Evolutionary conservation across 1,140 invertebrate species (phyloP).

Genomic region (Diabrotica undecimpunctata): DNA sequence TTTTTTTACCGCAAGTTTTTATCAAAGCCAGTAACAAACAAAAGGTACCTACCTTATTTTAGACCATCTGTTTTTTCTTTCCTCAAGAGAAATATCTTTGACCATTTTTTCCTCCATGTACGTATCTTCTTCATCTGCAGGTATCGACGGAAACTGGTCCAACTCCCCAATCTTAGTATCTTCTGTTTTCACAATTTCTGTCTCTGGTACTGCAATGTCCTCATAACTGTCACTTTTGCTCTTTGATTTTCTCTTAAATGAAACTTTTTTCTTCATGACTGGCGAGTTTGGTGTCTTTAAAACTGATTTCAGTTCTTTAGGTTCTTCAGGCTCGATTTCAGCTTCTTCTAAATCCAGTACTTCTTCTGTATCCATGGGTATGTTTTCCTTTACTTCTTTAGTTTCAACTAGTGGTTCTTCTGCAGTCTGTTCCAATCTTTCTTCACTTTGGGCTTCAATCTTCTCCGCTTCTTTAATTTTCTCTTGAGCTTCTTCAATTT

Average conservation of each 20-base stretch:
- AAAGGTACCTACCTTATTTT: constrained; percentile 38
- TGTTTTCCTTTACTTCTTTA: not conserved
- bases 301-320: constrained; percentile 23
- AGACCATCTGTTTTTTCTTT: constrained; percentile 44
- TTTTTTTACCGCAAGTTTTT: not conserved
- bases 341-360: constrained; percentile 20
- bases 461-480: constrained; percentile 17
- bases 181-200: not conserved
- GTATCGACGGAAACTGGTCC: constrained; percentile 31
- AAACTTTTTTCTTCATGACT: constrained; percentile 48
- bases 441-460: constrained; percentile 15
- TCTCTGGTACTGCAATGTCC: constrained; percentile 48
- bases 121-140: constrained; percentile 35
- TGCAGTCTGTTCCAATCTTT: constrained; percentile 40
- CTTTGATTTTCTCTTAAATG: constrained; percentile 43
- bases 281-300: constrained; percentile 41
- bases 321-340: not conserved
- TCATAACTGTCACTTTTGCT: constrained; percentile 39
- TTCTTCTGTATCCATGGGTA: not conserved
- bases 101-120: constrained; percentile 38
- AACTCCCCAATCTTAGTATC: constrained; percentile 18
- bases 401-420: constrained; percentile 17
- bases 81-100: constrained; percentile 38
- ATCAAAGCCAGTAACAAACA: not conserved
- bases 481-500: not conserved